phyloP scores from a whole-genome alignment of 2,797 vertebrate species.

The Pseudopleuronectes americanus region DNA sequence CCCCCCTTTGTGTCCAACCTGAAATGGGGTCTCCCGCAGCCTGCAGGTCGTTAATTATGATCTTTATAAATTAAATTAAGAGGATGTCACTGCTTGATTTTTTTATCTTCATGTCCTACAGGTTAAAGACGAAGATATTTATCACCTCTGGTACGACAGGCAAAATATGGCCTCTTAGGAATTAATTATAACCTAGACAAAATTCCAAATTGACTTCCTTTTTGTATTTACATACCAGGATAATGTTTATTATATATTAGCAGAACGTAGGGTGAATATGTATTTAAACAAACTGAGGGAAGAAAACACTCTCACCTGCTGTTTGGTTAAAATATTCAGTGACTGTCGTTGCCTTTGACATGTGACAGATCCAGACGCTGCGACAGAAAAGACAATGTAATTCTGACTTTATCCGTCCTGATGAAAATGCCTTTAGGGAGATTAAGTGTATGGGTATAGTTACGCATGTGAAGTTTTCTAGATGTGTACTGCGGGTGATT shows the following conservation, averaged over 20 bases:
- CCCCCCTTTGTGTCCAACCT: conserved; percentile 72
- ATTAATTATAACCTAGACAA: conserved; percentile 55
- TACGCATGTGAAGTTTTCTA: conserved; percentile 45
- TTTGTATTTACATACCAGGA: conserved; percentile 26
- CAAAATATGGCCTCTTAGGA: conserved; percentile 55
- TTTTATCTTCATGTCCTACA: conserved; percentile 72
- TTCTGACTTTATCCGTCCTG: conserved; percentile 51
- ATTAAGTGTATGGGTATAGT: conserved; percentile 47
- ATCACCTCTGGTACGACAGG: conserved; percentile 66
- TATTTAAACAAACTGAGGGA: too few species aligned
- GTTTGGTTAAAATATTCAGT: conserved; percentile 56
- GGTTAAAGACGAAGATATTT: conserved; percentile 79
- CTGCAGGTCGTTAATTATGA: conserved; percentile 85
- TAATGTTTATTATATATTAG: conserved; percentile 28
- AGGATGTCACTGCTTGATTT: conserved; percentile 78
- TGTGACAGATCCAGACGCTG: conserved; percentile 61
- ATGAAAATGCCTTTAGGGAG: conserved; percentile 60
- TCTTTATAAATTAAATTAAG: conserved; percentile 87
- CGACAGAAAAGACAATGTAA: conserved; percentile 57
- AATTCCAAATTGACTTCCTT: conserved; percentile 23
- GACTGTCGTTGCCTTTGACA: conserved; percentile 43
- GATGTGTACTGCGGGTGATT: conserved; percentile 44
- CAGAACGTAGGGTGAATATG: not conserved
- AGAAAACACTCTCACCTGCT: conserved; percentile 26
- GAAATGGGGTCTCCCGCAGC: conserved; percentile 79